A percentile compares a stretch with the other conserved stretches of the same genome.
Conservation (phyloP, 2,888 invertebrate genomes). For the Diaperis boleti region DNA sequence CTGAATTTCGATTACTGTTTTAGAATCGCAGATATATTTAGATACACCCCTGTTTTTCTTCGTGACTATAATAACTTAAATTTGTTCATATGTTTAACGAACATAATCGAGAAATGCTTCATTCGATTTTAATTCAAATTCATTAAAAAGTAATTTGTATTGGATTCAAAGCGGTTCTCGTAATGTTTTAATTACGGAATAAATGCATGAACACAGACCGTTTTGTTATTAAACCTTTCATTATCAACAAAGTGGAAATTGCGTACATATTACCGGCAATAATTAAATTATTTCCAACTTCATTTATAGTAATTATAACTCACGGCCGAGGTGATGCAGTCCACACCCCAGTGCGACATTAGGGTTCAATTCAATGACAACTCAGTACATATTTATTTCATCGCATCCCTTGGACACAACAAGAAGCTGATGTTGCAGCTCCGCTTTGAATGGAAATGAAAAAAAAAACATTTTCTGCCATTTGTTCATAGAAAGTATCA, state of each 20-base stretch:
- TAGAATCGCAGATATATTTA: slow-evolving; percentile 49
- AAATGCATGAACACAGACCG: slow-evolving; percentile 37
- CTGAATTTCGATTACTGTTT: slow-evolving; percentile 54
- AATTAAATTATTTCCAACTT: slow-evolving; percentile 37
- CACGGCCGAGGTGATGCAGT: slow-evolving; percentile 5
- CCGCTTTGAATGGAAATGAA: slow-evolving; percentile 28
- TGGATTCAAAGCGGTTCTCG: slow-evolving; percentile 29
- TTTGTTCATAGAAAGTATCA: slow-evolving; percentile 36
- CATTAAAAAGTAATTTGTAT: slow-evolving; percentile 38
- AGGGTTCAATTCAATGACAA: neutral
- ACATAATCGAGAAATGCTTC: slow-evolving; percentile 1
- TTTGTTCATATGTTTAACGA: slow-evolving; percentile 2
- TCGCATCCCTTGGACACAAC: no score
- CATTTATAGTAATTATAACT: slow-evolving; percentile 27
- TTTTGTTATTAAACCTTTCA: slow-evolving; percentile 40
- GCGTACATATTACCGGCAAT: slow-evolving; percentile 32
- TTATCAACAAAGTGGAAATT: slow-evolving; percentile 40
- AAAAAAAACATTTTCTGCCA: slow-evolving; percentile 31
- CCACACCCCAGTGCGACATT: neutral
- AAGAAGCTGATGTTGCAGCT: neutral
- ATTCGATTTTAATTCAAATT: slow-evolving; percentile 30
- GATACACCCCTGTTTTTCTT: slow-evolving; percentile 41
- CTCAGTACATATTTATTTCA: neutral
- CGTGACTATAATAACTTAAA: slow-evolving; percentile 41
- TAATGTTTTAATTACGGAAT: slow-evolving; percentile 41